phyloP scores from a whole-genome alignment of 1,140 invertebrate genomes.

The Heliconius melpomene region DNA sequence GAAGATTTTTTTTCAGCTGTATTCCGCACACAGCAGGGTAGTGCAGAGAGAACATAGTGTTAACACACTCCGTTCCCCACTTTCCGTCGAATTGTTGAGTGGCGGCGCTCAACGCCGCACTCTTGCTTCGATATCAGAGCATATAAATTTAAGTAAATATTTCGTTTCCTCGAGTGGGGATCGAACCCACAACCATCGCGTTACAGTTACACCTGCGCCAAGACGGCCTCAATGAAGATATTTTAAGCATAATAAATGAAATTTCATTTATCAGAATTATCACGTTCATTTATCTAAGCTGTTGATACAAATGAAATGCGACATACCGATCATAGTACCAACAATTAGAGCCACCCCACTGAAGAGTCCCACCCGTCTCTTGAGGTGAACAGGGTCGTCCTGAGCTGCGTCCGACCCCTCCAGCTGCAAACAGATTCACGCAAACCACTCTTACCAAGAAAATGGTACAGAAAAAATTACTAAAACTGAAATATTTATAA shows the following conservation, averaged over 20 bases:
- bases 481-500: too few relatives aligned
- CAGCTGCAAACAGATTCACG: slow-evolving; percentile 78
- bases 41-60: too few relatives aligned
- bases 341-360: slow-evolving; percentile 99
- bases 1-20: too few relatives aligned
- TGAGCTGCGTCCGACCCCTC: slow-evolving; percentile 94
- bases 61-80: too few relatives aligned
- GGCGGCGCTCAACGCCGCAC: fast-evolving
- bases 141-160: too few relatives aligned
- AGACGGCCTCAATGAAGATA: background rate
- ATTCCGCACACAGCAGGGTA: too few relatives aligned
- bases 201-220: too few relatives aligned
- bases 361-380: slow-evolving; percentile 98
- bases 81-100: too few relatives aligned
- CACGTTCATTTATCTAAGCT: background rate
- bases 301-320: background rate
- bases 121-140: too few relatives aligned
- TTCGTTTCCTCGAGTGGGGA: too few relatives aligned
- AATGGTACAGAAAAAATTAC: background rate
- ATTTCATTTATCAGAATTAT: background rate
- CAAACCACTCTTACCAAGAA: background rate
- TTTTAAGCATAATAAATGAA: background rate
- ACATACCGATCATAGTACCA: slow-evolving; percentile 94
- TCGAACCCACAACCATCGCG: too few relatives aligned
- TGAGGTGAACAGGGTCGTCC: slow-evolving; percentile 97